phyloP scores from a whole-genome alignment of 2,888 invertebrate species.

The Biston betularia region DNA sequence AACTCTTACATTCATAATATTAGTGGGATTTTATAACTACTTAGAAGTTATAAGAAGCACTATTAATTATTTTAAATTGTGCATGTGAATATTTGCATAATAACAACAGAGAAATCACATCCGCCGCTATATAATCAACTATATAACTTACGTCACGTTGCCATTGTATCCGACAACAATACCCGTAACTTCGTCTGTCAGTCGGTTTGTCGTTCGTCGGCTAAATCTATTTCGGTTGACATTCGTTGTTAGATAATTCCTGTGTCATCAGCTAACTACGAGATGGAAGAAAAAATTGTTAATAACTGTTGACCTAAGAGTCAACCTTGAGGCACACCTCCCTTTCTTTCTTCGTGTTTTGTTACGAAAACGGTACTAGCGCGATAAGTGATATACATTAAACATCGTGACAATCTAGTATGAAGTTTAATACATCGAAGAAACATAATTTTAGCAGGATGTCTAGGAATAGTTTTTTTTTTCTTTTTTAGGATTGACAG shows the following conservation, averaged over 20 bases:
- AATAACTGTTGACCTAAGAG: slow-evolving; percentile 16
- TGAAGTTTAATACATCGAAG: neutral
- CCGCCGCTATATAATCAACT: slow-evolving; percentile 15
- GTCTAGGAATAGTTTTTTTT: no score
- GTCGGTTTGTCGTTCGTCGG: slow-evolving; percentile 23
- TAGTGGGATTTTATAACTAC: neutral
- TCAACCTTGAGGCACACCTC: slow-evolving; percentile 27
- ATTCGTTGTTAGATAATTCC: slow-evolving; percentile 5
- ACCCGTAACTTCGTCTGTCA: slow-evolving; percentile 12
- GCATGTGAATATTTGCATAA: slow-evolving; percentile 12
- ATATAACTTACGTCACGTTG: slow-evolving; percentile 19
- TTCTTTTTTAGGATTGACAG: no score
- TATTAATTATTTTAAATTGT: slow-evolving; percentile 10
- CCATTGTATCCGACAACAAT: slow-evolving; percentile 31
- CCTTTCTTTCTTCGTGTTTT: slow-evolving; percentile 4
- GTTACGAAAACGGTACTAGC: neutral
- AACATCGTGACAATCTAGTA: no score
- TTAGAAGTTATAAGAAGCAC: neutral
- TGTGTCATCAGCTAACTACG: slow-evolving; percentile 7
- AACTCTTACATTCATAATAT: no score
- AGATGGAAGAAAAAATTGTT: slow-evolving; percentile 17
- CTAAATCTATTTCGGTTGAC: slow-evolving; percentile 19
- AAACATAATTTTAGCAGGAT: neutral
- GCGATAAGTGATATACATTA: no score
- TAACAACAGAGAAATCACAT: slow-evolving; percentile 25